Evolutionary conservation across 2,113 vertebrate species (phyloP).

Genomic region (Panthera leo): DNA sequence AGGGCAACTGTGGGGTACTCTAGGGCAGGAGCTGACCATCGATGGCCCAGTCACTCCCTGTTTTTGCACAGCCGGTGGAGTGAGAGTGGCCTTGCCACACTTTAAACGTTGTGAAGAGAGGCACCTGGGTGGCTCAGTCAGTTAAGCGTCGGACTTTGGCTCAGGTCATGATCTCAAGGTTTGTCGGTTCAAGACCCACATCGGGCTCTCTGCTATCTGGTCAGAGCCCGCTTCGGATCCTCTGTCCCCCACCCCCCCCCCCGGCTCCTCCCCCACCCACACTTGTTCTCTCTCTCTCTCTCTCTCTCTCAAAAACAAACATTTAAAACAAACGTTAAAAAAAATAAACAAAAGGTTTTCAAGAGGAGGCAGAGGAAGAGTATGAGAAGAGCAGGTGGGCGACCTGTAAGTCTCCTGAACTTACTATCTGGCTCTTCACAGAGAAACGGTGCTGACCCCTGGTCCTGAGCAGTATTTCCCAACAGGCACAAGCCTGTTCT

Average conservation of each 20-base stretch:
- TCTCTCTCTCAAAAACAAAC: too few relatives aligned
- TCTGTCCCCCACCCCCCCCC: accelerated
- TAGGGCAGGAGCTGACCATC: not conserved
- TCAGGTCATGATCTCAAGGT: too few relatives aligned
- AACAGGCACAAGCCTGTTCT: not conserved
- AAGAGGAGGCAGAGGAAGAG: not conserved
- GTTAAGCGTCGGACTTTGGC: too few relatives aligned
- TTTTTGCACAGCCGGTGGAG: not conserved
- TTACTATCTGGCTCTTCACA: not conserved
- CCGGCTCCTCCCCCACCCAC: too few relatives aligned
- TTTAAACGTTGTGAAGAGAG: not conserved
- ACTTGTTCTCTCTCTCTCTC: too few relatives aligned
- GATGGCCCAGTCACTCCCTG: not conserved
- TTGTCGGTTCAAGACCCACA: too few relatives aligned
- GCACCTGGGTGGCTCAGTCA: too few relatives aligned
- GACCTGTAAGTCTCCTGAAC: too few relatives aligned
- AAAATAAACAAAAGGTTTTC: not conserved
- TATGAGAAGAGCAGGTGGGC: accelerated
- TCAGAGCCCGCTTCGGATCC: too few relatives aligned
- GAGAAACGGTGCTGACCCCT: not conserved
- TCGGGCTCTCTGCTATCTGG: too few relatives aligned
- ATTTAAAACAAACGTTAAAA: too few relatives aligned
- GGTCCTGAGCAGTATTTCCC: not conserved
- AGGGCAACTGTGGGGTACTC: not conserved
- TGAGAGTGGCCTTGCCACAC: not conserved